Percentiles rank a stretch among this genome's conserved stretches.
Conservation (phyloP, 1,140 invertebrate species). For the Camponotus floridanus region DNA sequence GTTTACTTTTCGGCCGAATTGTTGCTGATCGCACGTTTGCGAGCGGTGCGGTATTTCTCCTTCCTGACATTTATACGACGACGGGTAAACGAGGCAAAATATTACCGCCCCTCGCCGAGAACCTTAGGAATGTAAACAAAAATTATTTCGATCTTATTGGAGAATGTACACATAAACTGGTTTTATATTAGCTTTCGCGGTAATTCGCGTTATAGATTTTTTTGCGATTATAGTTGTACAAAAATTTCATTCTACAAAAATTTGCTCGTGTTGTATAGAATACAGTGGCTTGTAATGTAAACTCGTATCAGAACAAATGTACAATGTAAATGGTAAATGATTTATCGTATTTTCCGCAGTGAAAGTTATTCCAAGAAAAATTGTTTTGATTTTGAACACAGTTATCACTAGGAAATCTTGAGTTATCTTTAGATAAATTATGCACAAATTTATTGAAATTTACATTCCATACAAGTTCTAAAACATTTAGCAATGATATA, state of each 20-base stretch:
- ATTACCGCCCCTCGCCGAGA: not conserved
- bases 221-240: not conserved
- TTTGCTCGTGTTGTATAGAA: not conserved
- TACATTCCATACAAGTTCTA: not conserved
- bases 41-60: constrained; percentile 25
- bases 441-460: not conserved
- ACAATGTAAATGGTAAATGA: not conserved
- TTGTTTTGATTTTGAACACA: not conserved
- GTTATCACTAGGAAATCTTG: not conserved
- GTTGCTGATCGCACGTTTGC: not conserved
- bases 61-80: constrained; percentile 41
- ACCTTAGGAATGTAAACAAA: constrained; percentile 39
- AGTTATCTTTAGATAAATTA: too few relatives aligned
- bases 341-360: not conserved
- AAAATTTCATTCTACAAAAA: not conserved
- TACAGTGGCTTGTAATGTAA: not conserved
- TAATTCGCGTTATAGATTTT: not conserved
- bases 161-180: not conserved
- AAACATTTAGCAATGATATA: not conserved
- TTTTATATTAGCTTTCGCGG: not conserved
- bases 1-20: not conserved
- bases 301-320: not conserved
- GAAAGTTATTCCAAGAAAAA: not conserved
- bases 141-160: constrained; percentile 19
- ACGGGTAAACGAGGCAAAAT: constrained; percentile 33